A percentile compares a stretch with the other conserved stretches of the same genome.
Evolutionary conservation across 1,140 invertebrate genomes (phyloP).

Genomic region (Globodera rostochiensis): DNA sequence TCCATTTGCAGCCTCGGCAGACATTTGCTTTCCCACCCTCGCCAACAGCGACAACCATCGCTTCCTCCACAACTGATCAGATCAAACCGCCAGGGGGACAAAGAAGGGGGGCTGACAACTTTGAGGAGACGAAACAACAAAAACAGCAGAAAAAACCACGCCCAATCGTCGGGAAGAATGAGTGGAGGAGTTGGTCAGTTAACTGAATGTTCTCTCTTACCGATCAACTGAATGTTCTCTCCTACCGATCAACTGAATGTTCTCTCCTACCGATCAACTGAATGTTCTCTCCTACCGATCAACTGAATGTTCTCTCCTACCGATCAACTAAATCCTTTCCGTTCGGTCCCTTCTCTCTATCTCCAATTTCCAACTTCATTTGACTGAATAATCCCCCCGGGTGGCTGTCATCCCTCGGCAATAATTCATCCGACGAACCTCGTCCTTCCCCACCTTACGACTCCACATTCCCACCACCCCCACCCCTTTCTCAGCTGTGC

Average conservation of each 20-base stretch:
- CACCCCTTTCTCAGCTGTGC: neutral
- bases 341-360: neutral
- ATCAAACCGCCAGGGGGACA: neutral
- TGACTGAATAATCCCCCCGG: conserved; percentile 1
- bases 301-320: neutral
- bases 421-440: neutral
- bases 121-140: neutral
- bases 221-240: neutral
- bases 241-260: neutral
- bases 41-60: neutral
- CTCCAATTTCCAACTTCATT: neutral
- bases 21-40: too few relatives aligned
- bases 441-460: neutral
- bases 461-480: neutral
- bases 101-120: neutral
- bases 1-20: too few relatives aligned
- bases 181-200: neutral
- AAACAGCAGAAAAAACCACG: neutral
- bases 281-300: neutral
- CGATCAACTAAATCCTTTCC: neutral
- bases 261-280: neutral
- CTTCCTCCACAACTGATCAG: neutral
- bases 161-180: neutral
- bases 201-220: too few relatives aligned
- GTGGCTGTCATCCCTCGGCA: neutral